phyloP scores from a whole-genome alignment of 2,113 vertebrate genomes.

The Cervus canadensis region DNA sequence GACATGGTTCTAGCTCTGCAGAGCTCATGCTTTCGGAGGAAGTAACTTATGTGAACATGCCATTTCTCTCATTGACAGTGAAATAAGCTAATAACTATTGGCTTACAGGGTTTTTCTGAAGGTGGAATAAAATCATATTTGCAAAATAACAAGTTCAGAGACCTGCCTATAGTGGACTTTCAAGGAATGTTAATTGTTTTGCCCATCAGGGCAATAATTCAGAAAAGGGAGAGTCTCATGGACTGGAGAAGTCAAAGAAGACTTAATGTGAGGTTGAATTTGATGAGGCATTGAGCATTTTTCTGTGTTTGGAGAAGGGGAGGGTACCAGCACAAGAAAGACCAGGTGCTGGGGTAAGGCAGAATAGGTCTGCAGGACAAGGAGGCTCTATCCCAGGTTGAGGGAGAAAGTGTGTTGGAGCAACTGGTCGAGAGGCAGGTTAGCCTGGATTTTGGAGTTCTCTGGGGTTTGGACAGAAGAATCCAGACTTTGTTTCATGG shows the following conservation, averaged over 20 bases:
- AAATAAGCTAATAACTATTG: background rate
- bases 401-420: background rate
- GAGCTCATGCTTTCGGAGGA: background rate
- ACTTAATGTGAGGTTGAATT: background rate
- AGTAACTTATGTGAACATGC: background rate
- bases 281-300: background rate
- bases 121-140: background rate
- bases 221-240: background rate
- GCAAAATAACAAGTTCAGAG: background rate
- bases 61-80: background rate
- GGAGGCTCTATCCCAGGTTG: background rate
- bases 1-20: accelerated
- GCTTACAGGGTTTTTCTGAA: background rate
- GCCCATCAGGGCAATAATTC: background rate
- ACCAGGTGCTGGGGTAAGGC: background rate
- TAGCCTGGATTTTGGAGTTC: background rate
- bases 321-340: background rate
- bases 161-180: background rate
- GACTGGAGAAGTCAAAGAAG: background rate
- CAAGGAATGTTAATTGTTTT: background rate
- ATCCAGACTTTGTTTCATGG: background rate
- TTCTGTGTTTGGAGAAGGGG: background rate
- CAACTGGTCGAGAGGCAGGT: too few species aligned
- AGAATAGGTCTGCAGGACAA: background rate
- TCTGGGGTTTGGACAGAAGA: background rate